Conservation (phyloP, 1,140 invertebrate species). For the Bombus sibiricus region DNA sequence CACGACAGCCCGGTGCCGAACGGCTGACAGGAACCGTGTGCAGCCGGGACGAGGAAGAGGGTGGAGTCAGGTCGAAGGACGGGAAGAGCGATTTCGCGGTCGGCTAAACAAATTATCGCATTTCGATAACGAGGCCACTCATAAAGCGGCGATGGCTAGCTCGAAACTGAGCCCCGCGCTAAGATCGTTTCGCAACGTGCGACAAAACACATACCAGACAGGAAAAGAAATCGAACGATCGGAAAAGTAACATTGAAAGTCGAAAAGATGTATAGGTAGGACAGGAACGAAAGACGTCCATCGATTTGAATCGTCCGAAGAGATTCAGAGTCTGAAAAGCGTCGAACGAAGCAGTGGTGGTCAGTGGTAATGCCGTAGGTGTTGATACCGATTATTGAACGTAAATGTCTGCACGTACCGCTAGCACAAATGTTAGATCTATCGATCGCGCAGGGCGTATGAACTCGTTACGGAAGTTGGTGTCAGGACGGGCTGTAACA, state of each 20-base stretch:
- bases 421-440: conserved; percentile 12
- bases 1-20: conserved; percentile 55
- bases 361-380: not conserved
- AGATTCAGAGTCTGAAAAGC: not conserved
- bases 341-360: not conserved
- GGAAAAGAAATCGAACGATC: not conserved
- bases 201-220: not conserved
- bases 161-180: not conserved
- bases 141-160: conserved; percentile 41
- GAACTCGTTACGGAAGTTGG: conserved; percentile 50
- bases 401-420: conserved; percentile 6
- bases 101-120: conserved; percentile 71
- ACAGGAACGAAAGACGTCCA: not conserved
- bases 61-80: conserved; percentile 7
- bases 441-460: conserved; percentile 31
- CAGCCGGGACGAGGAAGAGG: too few species aligned
- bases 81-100: conserved; percentile 61
- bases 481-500: not conserved
- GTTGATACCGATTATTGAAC: not conserved
- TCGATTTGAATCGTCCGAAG: not conserved
- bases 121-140: conserved; percentile 71
- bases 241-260: not conserved
- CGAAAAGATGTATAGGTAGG: not conserved
- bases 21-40: conserved; percentile 34
- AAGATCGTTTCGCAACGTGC: conserved; percentile 1